Conservation (phyloP, 1,140 invertebrate species). For the Drosophila takahashii region DNA sequence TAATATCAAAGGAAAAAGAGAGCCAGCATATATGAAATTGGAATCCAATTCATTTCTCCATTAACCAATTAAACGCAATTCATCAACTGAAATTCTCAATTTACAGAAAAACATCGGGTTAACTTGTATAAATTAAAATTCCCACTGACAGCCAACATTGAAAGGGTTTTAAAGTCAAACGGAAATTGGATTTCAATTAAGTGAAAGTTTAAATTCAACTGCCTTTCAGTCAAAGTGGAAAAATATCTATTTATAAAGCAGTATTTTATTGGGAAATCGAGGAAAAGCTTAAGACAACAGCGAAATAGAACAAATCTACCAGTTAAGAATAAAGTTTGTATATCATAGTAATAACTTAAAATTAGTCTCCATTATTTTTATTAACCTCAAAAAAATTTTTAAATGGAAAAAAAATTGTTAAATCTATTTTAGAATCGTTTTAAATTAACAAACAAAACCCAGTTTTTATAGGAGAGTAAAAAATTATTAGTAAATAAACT, state of each 20-base stretch:
- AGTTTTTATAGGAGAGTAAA: no score
- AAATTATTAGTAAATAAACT: neutral
- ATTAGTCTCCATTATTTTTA: no score
- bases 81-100: conserved; percentile 76
- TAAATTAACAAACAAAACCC: no score
- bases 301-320: neutral
- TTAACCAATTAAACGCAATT: conserved; percentile 74
- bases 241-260: neutral
- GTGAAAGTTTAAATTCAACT: conserved; percentile 32
- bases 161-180: conserved; percentile 61
- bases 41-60: conserved; percentile 65
- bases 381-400: no score
- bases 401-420: no score
- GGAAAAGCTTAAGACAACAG: neutral
- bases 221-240: neutral
- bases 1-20: conserved; percentile 27
- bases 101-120: conserved; percentile 30
- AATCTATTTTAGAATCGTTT: no score
- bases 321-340: neutral
- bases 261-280: conserved; percentile 1
- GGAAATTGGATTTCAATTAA: conserved; percentile 41
- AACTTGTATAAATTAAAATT: conserved; percentile 49
- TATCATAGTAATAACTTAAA: no score
- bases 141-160: conserved; percentile 59
- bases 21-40: conserved; percentile 22